phyloP scores from a whole-genome alignment of 2,888 invertebrate genomes.

The Protodeltote pygarga region DNA sequence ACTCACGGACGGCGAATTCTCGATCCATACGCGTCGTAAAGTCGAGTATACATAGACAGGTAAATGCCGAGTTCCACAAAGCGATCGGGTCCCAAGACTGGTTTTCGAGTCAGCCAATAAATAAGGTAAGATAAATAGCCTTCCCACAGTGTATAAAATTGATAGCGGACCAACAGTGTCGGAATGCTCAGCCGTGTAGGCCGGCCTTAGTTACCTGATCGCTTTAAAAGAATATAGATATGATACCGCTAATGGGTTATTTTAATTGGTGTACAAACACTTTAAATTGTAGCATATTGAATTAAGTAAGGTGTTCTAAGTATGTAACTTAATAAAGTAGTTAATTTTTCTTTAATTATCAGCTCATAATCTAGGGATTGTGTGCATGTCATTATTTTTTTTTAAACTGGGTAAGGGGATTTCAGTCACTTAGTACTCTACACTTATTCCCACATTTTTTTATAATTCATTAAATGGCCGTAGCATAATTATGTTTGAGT shows the following conservation, averaged over 20 bases:
- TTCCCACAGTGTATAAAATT: slow-evolving; percentile 84
- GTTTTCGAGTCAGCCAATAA: slow-evolving; percentile 83
- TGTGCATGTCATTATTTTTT: neutral
- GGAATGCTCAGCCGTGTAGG: slow-evolving; percentile 75
- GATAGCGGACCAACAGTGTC: slow-evolving; percentile 79
- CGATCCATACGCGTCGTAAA: slow-evolving; percentile 56
- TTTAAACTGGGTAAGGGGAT: neutral
- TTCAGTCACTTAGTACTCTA: neutral
- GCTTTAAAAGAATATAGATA: slow-evolving; percentile 63
- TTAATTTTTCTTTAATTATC: slow-evolving; percentile 6
- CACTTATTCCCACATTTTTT: slow-evolving; percentile 3
- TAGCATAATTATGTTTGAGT: slow-evolving; percentile 14
- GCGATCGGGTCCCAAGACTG: slow-evolving; percentile 74
- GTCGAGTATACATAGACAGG: slow-evolving; percentile 65
- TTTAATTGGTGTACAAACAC: slow-evolving; percentile 60
- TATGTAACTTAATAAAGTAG: slow-evolving; percentile 30
- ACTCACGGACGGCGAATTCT: slow-evolving; percentile 51
- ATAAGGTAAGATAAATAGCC: slow-evolving; percentile 85
- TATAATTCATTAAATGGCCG: slow-evolving; percentile 9
- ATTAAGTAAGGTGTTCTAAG: slow-evolving; percentile 23
- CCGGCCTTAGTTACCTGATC: slow-evolving; percentile 64
- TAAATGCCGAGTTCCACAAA: slow-evolving; percentile 69
- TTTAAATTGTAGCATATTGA: slow-evolving; percentile 35
- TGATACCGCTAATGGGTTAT: slow-evolving; percentile 65
- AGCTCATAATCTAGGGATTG: neutral